These are phyloP conservation scores for Drosophila paucipuncta DNA, from an alignment of 2,888 invertebrate genomes.

Conservation along the genomic window DNA sequence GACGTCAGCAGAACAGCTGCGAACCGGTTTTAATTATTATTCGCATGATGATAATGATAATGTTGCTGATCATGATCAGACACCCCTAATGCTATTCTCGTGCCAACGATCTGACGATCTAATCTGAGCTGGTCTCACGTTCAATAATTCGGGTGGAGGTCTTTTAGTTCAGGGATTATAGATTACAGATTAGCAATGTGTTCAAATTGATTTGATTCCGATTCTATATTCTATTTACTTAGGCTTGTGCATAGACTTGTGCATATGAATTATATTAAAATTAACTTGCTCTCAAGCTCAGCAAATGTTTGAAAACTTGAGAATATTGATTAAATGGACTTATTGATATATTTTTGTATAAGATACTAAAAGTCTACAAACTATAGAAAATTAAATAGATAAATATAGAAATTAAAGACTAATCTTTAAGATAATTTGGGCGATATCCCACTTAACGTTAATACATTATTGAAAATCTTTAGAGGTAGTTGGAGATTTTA, in stretches of 20 bases:
- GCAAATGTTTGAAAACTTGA: background rate
- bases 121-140: slow-evolving; percentile 23
- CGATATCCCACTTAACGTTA: no score
- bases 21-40: slow-evolving; percentile 34
- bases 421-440: no score
- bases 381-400: no score
- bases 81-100: background rate
- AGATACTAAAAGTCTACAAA: no score
- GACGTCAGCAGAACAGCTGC: slow-evolving; percentile 46
- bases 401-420: no score
- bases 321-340: background rate
- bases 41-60: slow-evolving; percentile 29
- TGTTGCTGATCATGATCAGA: slow-evolving; percentile 19
- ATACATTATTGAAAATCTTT: no score
- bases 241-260: background rate
- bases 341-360: background rate
- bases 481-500: background rate
- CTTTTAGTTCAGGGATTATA: slow-evolving; percentile 14
- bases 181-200: slow-evolving; percentile 19
- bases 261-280: background rate
- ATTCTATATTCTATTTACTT: background rate
- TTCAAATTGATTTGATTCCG: slow-evolving; percentile 4
- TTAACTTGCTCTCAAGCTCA: background rate
- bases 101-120: slow-evolving; percentile 4
- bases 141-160: background rate